A percentile compares a stretch with the other conserved stretches of the same genome.
phyloP scores from a whole-genome alignment of 1,140 invertebrate species.

The Diabrotica undecimpunctata region DNA sequence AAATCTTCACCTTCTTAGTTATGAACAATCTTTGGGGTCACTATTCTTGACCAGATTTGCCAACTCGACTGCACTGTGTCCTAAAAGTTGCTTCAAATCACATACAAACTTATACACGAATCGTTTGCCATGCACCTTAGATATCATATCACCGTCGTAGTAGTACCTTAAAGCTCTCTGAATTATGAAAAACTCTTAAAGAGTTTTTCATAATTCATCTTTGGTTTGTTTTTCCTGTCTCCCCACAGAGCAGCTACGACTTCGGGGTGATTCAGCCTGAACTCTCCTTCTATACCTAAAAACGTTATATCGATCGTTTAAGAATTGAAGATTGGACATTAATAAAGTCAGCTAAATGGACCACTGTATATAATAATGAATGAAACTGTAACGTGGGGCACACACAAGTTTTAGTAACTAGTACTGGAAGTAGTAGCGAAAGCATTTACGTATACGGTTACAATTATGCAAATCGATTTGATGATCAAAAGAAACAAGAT shows the following conservation, averaged over 20 bases:
- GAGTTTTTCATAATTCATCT: constrained; percentile 94
- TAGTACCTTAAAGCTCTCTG: constrained; percentile 84
- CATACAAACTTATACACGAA: constrained; percentile 92
- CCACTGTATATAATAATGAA: too few relatives aligned
- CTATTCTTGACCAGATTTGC: constrained; percentile 62
- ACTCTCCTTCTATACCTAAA: constrained; percentile 70
- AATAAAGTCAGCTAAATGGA: too few relatives aligned
- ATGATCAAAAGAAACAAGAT: too few relatives aligned
- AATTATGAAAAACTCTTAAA: too few relatives aligned
- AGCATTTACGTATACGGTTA: too few relatives aligned
- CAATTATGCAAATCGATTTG: too few relatives aligned
- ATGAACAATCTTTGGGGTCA: constrained; percentile 31
- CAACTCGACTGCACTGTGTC: constrained; percentile 76
- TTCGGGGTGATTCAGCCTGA: constrained; percentile 82
- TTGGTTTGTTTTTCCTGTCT: constrained; percentile 83
- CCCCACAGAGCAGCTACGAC: constrained; percentile 86
- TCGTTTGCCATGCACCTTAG: constrained; percentile 82
- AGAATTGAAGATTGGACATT: too few relatives aligned
- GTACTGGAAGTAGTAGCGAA: too few relatives aligned
- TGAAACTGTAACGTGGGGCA: too few relatives aligned
- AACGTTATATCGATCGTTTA: not conserved
- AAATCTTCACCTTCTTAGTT: not conserved
- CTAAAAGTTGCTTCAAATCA: constrained; percentile 76
- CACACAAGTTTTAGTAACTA: too few relatives aligned
- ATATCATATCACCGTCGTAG: constrained; percentile 88